Base-by-base conservation (phyloP, 2,113 vertebrate species). In the Charadrius vociferus region DNA sequence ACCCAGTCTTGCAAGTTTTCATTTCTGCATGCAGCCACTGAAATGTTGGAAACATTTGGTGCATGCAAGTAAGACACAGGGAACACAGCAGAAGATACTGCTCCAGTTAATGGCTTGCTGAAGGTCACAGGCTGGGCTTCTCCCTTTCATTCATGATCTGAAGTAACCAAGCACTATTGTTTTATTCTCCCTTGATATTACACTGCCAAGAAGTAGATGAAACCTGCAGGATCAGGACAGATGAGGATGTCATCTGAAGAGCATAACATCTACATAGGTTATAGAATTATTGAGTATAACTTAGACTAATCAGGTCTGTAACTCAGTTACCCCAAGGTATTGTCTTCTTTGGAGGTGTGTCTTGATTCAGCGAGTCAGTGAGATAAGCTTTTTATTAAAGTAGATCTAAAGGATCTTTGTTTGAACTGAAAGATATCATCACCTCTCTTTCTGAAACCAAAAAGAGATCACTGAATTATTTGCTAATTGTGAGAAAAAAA, bases 401-500 rank as follows among this genome's bases (percentile, higher is more conserved):
- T 90, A 94, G 75, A 91, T 94, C 92, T 84, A 93, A 88, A 82
- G 23, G 43, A 58, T 80, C 67, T 92, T 91, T 93, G 19, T n/a
- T 56, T 94, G 70, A 96, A 56, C 86, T 78, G 56, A 80, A 80
- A 80, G 23, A 73, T 94, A 59, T 14, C 17, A 43, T 39, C 88
- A 24, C 18, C 22, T 49, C 90, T 73, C 67, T 86, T 90, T 96
- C 95, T 91, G 86, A 83, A 97, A 97, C 77, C 79, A 73, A 90
- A 59, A 92, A 92, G 45, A 96, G 88, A 96, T 98, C 85, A 96
- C 93, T 98, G 95, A 98, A 97, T 98, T 98, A 98, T 98, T 98
- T 98, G 87, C 96, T 98, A 99, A 99, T 98, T 98, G 96, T 96
- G 90, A 98, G 95, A 93, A 98, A 97, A 97, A 97, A 94, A 91